A percentile compares a stretch with the other conserved stretches of the same genome.
Conservation (phyloP, 2,888 invertebrate species). For the Punctoribates punctum region DNA sequence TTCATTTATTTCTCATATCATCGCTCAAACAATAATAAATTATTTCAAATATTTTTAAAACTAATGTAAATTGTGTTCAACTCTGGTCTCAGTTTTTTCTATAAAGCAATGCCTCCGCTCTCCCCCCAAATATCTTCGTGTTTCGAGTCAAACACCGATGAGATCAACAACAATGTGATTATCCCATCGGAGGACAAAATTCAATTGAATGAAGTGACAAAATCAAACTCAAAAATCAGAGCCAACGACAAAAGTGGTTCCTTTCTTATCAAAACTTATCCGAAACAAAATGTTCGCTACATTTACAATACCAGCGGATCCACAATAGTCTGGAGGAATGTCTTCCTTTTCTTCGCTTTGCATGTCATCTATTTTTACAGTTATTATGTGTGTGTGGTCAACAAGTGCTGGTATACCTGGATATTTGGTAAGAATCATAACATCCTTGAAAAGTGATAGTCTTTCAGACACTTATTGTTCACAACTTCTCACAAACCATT, state of each 20-base stretch:
- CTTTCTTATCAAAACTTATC: constrained; percentile 3
- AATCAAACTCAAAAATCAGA: not conserved
- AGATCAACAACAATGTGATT: constrained; percentile 19
- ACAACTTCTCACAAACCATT: no score
- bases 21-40: no score
- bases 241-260: not conserved
- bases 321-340: constrained; percentile 39
- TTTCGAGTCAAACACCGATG: not conserved
- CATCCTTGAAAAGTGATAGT: no score
- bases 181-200: not conserved
- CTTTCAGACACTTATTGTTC: no score
- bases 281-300: constrained; percentile 8
- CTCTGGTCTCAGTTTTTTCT: not conserved
- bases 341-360: constrained; percentile 34
- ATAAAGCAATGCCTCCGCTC: not conserved
- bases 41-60: not conserved
- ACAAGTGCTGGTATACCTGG: constrained; percentile 36
- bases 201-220: not conserved
- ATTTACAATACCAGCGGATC: constrained; percentile 21
- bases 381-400: constrained; percentile 10
- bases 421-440: constrained; percentile 37
- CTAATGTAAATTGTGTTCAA: not conserved
- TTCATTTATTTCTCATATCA: no score
- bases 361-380: constrained; percentile 33
- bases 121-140: not conserved